A percentile compares a stretch with the other conserved stretches of the same genome.
Evolutionary conservation across 2,888 invertebrate genomes (phyloP).

Genomic region (Geotrupes spiniger): DNA sequence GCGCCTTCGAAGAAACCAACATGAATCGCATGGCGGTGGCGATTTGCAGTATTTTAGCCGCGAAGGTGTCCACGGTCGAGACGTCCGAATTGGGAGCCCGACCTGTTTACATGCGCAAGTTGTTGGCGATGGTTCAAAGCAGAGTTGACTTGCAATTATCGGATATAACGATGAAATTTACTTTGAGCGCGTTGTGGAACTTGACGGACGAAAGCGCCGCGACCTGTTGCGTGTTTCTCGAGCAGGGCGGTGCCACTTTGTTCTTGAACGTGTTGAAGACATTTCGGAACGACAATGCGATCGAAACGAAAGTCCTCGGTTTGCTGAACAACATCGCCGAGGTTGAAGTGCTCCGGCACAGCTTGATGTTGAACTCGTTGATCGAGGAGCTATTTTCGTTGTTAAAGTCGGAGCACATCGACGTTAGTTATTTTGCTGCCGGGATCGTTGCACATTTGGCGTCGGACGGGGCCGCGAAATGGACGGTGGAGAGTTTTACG

Average conservation of each 20-base stretch:
- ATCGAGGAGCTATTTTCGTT: slow-evolving; percentile 36
- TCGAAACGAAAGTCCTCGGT: slow-evolving; percentile 74
- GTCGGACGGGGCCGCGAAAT: slow-evolving; percentile 56
- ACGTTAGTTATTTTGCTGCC: slow-evolving; percentile 70
- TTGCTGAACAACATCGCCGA: slow-evolving; percentile 75
- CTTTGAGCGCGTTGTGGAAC: slow-evolving; percentile 75
- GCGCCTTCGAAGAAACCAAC: slow-evolving; percentile 64
- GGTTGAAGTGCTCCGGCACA: slow-evolving; percentile 54
- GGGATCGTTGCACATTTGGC: slow-evolving; percentile 69
- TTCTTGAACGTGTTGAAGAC: slow-evolving; percentile 65
- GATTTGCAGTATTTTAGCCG: slow-evolving; percentile 68
- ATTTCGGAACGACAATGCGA: slow-evolving; percentile 61
- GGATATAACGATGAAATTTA: slow-evolving; percentile 74
- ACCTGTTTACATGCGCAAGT: slow-evolving; percentile 65
- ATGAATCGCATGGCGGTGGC: slow-evolving; percentile 79
- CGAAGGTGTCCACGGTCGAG: slow-evolving; percentile 59
- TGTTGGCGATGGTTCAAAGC: slow-evolving; percentile 59
- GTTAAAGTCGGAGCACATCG: slow-evolving; percentile 60
- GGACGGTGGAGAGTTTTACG: slow-evolving; percentile 47
- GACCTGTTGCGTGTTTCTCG: slow-evolving; percentile 67
- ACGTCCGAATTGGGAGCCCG: slow-evolving; percentile 66
- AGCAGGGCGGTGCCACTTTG: slow-evolving; percentile 64
- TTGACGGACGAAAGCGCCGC: slow-evolving; percentile 73
- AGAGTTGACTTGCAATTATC: slow-evolving; percentile 45
- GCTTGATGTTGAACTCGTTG: slow-evolving; percentile 38